Percentiles rank a stretch among this genome's conserved stretches.
Evolutionary conservation across 2,113 vertebrate species (phyloP).

Genomic region (Misgurnus mizolepis): DNA sequence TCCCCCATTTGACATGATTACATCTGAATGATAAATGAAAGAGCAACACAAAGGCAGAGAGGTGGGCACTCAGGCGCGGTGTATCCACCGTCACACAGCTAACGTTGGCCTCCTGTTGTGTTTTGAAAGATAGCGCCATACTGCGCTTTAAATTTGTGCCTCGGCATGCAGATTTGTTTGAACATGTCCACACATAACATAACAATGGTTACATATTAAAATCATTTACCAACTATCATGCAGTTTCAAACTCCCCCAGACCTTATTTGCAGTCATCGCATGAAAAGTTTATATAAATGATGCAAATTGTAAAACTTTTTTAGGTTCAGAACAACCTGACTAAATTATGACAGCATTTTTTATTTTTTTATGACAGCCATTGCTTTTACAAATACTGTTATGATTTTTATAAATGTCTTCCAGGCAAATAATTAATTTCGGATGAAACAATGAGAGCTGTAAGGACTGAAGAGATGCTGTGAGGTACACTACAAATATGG

Average conservation of each 20-base stretch:
- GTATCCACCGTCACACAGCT: slow-evolving; percentile 34
- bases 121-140: slow-evolving; percentile 42
- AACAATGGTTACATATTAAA: neutral
- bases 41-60: slow-evolving; percentile 34
- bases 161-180: slow-evolving; percentile 10
- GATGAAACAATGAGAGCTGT: neutral
- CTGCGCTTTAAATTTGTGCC: slow-evolving; percentile 18
- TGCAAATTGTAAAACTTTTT: no score
- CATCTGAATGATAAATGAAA: slow-evolving; percentile 56
- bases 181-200: slow-evolving; percentile 4
- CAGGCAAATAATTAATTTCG: slow-evolving; percentile 4
- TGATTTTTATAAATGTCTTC: slow-evolving; percentile 4
- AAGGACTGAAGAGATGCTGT: neutral
- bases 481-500: neutral
- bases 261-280: no score
- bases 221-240: neutral
- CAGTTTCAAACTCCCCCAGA: neutral
- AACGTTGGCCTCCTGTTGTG: slow-evolving; percentile 33
- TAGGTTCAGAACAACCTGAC: no score
- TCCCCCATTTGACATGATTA: slow-evolving; percentile 54
- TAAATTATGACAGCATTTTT: no score
- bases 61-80: slow-evolving; percentile 24
- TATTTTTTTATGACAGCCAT: neutral
- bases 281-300: no score
- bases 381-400: slow-evolving; percentile 4